Evolutionary conservation across 2,113 vertebrate genomes (phyloP).

Genomic region (Sula dactylatra): DNA sequence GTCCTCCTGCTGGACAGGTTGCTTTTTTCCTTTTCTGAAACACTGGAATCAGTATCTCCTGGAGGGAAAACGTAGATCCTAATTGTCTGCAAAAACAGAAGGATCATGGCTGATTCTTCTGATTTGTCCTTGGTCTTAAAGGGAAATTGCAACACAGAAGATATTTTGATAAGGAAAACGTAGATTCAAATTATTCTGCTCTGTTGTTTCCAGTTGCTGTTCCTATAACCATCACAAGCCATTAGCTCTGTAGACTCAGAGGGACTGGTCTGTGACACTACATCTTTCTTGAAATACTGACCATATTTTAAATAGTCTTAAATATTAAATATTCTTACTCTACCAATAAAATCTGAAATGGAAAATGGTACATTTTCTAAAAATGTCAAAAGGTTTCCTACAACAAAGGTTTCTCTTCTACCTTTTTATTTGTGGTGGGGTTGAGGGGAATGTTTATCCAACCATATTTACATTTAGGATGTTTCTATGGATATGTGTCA

Average conservation of each 20-base stretch:
- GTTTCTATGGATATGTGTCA: rapidly evolving
- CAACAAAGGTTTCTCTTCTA: background rate
- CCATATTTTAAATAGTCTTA: background rate
- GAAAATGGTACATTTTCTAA: background rate
- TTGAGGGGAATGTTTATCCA: background rate
- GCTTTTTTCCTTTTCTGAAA: background rate
- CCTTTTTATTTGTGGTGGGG: background rate
- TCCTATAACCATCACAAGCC: background rate
- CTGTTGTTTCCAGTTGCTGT: background rate
- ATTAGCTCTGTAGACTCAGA: background rate
- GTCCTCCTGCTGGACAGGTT: background rate
- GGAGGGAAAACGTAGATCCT: background rate
- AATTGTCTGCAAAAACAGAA: background rate
- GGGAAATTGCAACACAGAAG: background rate
- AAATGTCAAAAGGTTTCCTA: background rate
- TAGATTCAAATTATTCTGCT: background rate
- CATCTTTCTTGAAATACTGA: background rate
- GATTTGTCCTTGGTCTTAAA: background rate
- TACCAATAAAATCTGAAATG: background rate
- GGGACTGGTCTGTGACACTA: background rate
- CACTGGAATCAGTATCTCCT: background rate
- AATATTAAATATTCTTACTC: background rate
- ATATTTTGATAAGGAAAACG: background rate
- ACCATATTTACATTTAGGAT: background rate
- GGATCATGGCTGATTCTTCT: background rate